Evolutionary conservation across 2,113 vertebrate genomes (phyloP), one percentile per base, ranked within the genome.

Genomic region (Bujurquina vittata): DNA sequence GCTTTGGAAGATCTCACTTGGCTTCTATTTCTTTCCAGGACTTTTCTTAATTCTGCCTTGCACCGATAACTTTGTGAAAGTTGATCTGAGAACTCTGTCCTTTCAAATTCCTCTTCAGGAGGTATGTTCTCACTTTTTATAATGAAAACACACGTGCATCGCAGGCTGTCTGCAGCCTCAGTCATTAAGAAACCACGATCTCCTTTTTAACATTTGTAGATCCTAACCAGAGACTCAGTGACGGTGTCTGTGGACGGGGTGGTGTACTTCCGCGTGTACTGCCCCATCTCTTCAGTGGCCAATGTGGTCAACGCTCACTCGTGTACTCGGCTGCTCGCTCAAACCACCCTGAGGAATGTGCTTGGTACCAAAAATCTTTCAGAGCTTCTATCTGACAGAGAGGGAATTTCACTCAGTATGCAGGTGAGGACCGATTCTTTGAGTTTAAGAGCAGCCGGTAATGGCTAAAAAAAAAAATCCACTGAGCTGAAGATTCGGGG

Each of bases 31-130:
- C 20, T 63, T 33, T 79, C 10, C 92, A 99, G 98, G 98, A 33
- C 93, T 99, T 81, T 97, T 99, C 91, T 97, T 99, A 7, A 78
- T 99, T 40, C 85, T 99, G 86, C 98, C 98, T 0, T 99, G 98
- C 92, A 97, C 97, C 1, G 98, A 99, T 90, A 96, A 83, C 84
- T 97, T 98, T 89, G 96, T 96, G 86, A 98, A 97, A 82, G 97
- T 99, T 75, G 98, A 99, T 90, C 96, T 99, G 95, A 97, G 98
- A 89, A 97, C 97, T 0, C 94, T 99, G 37, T 97, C 97, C 1
- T 99, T 99, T 43, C 97, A 98, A 62, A 99, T 99, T 57, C 97
- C 98, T 37, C 97, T 97, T 15, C 98, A 99, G 89, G 98, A 99
- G 96, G 98, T 98, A 93, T 1, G 10, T 54, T 35, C 35, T 20